A percentile compares a stretch with the other conserved stretches of the same genome.
phyloP scores from a whole-genome alignment of 1,140 invertebrate species.

The Myzus persicae region DNA sequence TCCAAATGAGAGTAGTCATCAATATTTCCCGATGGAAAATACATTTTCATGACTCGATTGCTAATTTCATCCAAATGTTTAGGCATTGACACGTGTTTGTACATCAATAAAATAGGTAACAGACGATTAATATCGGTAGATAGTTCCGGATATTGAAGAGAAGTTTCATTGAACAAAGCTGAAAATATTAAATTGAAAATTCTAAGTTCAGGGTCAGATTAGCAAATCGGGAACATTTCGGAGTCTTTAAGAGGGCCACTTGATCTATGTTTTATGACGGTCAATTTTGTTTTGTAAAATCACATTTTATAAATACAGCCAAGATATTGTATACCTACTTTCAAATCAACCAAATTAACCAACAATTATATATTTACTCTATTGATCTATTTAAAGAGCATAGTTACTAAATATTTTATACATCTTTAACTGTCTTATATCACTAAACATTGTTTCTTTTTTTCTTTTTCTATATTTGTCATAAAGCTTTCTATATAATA shows the following conservation, averaged over 20 bases:
- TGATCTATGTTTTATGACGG: neutral
- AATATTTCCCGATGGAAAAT: conserved; percentile 17
- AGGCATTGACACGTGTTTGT: neutral
- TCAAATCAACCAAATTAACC: neutral
- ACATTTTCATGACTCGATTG: neutral
- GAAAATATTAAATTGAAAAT: neutral
- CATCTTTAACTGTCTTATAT: too few relatives aligned
- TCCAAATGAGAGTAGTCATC: neutral
- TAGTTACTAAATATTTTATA: too few relatives aligned
- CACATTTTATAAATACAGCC: neutral
- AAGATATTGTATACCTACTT: neutral
- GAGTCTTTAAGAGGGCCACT: neutral
- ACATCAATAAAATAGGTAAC: neutral
- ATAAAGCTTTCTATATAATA: too few relatives aligned
- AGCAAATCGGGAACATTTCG: neutral
- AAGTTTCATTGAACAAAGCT: neutral
- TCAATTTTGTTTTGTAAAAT: neutral
- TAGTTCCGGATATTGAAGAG: neutral
- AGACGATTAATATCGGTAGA: neutral
- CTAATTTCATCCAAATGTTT: neutral
- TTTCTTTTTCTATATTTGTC: too few relatives aligned
- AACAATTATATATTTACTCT: neutral
- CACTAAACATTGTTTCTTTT: too few relatives aligned
- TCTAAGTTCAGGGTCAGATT: neutral
- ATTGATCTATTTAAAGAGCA: neutral